These are phyloP conservation scores for Drosophila glabriapex DNA, from an alignment of 2,888 invertebrate species.

Conservation along the genomic window DNA sequence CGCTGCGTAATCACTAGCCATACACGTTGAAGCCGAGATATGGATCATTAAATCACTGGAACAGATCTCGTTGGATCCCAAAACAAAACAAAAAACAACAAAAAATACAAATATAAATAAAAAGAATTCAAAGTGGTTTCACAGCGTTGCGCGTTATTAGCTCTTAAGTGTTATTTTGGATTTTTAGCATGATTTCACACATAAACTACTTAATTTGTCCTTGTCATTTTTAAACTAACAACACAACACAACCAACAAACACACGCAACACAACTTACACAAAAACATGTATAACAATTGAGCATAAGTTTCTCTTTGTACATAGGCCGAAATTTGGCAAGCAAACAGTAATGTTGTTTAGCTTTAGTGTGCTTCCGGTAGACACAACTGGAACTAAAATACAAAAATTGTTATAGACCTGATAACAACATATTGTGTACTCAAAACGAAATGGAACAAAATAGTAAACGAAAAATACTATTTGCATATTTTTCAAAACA, in stretches of 20 bases:
- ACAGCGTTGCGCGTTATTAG: constrained; percentile 51
- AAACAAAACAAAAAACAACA: not conserved
- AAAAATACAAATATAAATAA: not conserved
- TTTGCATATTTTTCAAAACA: constrained; percentile 40
- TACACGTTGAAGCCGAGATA: constrained; percentile 5
- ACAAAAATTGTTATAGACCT: constrained; percentile 39
- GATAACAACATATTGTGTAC: constrained; percentile 33
- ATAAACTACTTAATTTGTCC: constrained; percentile 35
- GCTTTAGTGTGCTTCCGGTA: constrained; percentile 48
- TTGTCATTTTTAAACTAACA: constrained; percentile 34
- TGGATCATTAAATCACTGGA: not conserved
- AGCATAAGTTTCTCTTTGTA: constrained; percentile 22
- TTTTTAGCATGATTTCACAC: constrained; percentile 20
- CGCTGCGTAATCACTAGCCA: constrained; percentile 76
- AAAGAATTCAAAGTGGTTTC: constrained; percentile 31
- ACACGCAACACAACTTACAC: constrained; percentile 2
- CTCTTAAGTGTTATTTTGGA: constrained; percentile 65
- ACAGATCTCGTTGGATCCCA: constrained; percentile 24
- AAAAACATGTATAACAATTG: constrained; percentile 11
- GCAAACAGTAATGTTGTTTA: constrained; percentile 49
- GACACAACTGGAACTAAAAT: constrained; percentile 53
- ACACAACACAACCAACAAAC: constrained; percentile 4
- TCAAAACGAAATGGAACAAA: constrained; percentile 41
- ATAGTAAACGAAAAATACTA: constrained; percentile 33
- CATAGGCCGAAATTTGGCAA: constrained; percentile 22